Evolutionary conservation across 2,797 vertebrate genomes (phyloP), one percentile per base, ranked within the genome.

Genomic region (Betta splendens): DNA sequence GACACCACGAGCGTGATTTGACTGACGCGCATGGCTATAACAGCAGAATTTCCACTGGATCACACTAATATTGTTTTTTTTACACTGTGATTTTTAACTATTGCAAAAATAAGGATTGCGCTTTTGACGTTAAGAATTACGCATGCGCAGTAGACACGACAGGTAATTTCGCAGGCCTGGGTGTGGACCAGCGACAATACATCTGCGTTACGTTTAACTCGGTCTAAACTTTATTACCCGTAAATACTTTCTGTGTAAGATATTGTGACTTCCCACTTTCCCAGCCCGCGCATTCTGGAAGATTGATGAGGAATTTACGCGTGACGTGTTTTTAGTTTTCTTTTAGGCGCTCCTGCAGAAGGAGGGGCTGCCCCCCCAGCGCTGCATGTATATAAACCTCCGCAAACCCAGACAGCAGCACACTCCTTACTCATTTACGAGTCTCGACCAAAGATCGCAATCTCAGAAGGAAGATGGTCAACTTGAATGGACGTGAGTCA

Each of bases 401-500:
- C 9, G 26, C 26, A 53, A 22, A 23, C 31, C 16, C 26, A 15
- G 10, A 4, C 42, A 58, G 51, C 33, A 33, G 8, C 22, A 25
- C 45, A 70, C 3, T 29, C 9, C 11, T 55, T n/a, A n/a, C 15
- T 23, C 26, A 26, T 32, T 36, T 2, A 59, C 56, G 48, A 33
- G 31, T 3, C 29, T 20, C 18, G 2, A 48, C 0, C 49, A 13
- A 2, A 67, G 39, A 57, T 64, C 59, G 23, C 32, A 5, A 21
- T 43, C 46, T 25, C 37, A 60, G 12, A 51, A 42, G 40, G 63
- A 20, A 44, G 1, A 87, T 86, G 88, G 46, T 72, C 20, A 60
- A 44, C 37, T 32, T 66, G 2, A 2, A 59, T 5, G 38, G 74
- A 2, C 85, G 89, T 90, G 77, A 89, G 87, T 83, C 51, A 18